Base-by-base conservation (phyloP, 1,140 invertebrate genomes). In the Listronotus oregonensis region DNA sequence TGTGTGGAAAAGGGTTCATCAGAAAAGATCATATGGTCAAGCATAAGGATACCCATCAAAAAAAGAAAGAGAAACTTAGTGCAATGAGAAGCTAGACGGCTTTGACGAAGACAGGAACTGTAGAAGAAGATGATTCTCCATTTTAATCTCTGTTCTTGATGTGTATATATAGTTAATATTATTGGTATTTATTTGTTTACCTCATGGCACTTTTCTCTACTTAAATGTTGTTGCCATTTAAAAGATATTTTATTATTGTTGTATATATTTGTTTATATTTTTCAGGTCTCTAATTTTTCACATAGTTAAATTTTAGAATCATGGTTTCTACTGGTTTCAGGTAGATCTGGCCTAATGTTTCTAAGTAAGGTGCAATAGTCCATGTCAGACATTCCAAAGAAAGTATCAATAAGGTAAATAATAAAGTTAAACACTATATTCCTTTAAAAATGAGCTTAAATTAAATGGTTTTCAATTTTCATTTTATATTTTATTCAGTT, bases 1-100 rank as follows among this genome's bases (percentile, higher is more conserved):
- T 85, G 37, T 96, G 94, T 76, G 85, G 86, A 46, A 97, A 96
- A 80, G 91, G 92, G 18, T 96, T 96, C 79, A 95, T 94, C 68
- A 86, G 95, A 52, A 94, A 95, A 78, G 95, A 97, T 79, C 95
- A 97, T 79, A 92, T 97, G 90, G 85, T 93, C 60, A 97, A 97
- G 79, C 95, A 97, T 80, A 83, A 86, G 56, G 90, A 93, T 57
- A 97, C 93, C 18, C 95, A 97, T 79, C 84, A 47, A n/a, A 71
- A 64, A 37, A 76, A 73, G 47, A 56, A 68, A 46, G 59, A 57
- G 17, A 76, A 75, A 61, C 18, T 67, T 14, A 50, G 58, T 40
- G 66, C 59, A 56, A 66, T 67, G 51, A 46, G 52, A 37, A 55
- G 40, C 42, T 54, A 39, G 54, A 54, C 21, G 12, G 40, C 37